These are phyloP conservation scores for Tortricodes alternella DNA, from an alignment of 2,888 invertebrate genomes.

Conservation along the genomic window DNA sequence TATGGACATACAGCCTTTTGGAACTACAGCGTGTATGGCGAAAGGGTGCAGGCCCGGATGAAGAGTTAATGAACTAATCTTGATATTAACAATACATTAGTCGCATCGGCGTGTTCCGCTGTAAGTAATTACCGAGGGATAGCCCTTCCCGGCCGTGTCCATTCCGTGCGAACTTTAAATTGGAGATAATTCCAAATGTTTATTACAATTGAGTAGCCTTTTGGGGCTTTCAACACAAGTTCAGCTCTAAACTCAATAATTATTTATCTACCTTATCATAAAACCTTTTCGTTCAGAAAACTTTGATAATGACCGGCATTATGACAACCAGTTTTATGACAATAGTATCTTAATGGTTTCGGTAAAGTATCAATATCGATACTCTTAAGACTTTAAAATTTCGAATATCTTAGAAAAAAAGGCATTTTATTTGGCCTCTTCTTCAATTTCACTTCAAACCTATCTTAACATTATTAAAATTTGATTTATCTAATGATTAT, in stretches of 20 bases:
- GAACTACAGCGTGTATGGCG: constrained; percentile 32
- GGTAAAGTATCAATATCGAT: no score
- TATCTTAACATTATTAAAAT: no score
- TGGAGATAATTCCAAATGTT: constrained; percentile 30
- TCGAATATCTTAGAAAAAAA: no score
- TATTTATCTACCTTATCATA: constrained; percentile 11
- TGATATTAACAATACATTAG: constrained; percentile 82
- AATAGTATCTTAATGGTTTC: no score
- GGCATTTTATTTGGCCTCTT: no score
- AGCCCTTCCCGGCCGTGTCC: constrained; percentile 32
- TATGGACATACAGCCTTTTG: constrained; percentile 6
- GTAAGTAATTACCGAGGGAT: constrained; percentile 49
- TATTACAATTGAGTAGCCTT: constrained; percentile 20
- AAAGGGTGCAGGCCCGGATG: constrained; percentile 51
- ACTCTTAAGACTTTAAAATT: no score
- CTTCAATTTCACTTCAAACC: no score
- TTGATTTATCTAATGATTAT: no score
- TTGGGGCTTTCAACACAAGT: constrained; percentile 8
- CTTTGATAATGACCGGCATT: no score
- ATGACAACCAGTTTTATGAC: no score
- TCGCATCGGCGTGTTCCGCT: constrained; percentile 67
- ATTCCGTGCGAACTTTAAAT: constrained; percentile 29
- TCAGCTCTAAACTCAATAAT: no score
- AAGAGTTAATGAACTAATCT: constrained; percentile 82
- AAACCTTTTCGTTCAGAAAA: no score